phyloP scores from a whole-genome alignment of 2,888 invertebrate species.

The Rhaphigaster nebulosa region DNA sequence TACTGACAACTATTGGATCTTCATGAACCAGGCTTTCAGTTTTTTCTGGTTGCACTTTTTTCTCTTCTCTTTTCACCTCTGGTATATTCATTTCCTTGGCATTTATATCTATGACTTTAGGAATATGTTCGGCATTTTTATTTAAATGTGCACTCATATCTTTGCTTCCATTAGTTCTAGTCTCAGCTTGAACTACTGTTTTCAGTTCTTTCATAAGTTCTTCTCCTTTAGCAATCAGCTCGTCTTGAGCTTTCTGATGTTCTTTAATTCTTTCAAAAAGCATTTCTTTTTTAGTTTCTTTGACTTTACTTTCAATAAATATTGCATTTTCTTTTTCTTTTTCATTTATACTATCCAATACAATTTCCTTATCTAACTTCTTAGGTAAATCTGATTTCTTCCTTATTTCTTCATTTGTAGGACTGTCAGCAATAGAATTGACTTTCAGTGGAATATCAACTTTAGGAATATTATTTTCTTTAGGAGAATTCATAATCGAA shows the following conservation, averaged over 20 bases:
- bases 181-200: conserved; percentile 55
- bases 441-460: conserved; percentile 66
- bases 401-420: neutral
- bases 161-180: neutral
- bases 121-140: conserved; percentile 42
- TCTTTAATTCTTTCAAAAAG: conserved; percentile 77
- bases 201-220: conserved; percentile 58
- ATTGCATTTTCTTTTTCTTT: conserved; percentile 68
- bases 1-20: conserved; percentile 49
- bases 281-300: conserved; percentile 66
- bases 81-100: conserved; percentile 12
- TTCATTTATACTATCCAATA: conserved; percentile 66
- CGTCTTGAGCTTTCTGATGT: conserved; percentile 78
- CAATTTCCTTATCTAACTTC: conserved; percentile 68
- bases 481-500: conserved; percentile 60
- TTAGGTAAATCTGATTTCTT: conserved; percentile 64
- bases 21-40: neutral
- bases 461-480: conserved; percentile 68
- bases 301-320: conserved; percentile 65
- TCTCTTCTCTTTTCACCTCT: neutral
- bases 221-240: conserved; percentile 65
- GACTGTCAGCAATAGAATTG: neutral
- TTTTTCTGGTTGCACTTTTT: neutral
- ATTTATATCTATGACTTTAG: conserved; percentile 54
- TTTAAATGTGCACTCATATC: neutral